Base-by-base conservation (phyloP, 1,140 invertebrate species). In the Pseudoatta argentina region DNA sequence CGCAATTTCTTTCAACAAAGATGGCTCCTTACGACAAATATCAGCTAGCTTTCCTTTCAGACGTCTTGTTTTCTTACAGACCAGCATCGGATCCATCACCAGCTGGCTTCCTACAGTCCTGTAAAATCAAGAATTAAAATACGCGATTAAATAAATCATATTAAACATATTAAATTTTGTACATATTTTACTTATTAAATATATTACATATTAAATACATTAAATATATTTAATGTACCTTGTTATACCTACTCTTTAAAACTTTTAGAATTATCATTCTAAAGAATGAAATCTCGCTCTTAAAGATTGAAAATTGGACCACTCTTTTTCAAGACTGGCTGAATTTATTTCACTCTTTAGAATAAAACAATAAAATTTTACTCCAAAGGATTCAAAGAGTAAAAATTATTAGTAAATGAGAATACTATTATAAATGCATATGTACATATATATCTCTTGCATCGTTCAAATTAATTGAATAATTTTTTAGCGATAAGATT, bases 61-160 rank as follows among this genome's bases (percentile, higher is more conserved):
- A 88, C 97, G 96, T 18, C 97, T 96, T 64, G 97, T 97, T 95
- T 98, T 98, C 89, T 97, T 97, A 95, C 98, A 99, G 87, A 98
- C 97, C 94, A 97, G 96, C 93, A 97, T 97, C 69, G 98, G 98
- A 95, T 99, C 98, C 96, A 99, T 96, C 89, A 98, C 96, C 91
- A 98, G 96, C 92, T 98, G 97, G 94, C 97, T 98, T 92, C 97
- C 97, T 92, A 97, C 96, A 92, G 97, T 97, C 97, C 97, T 98
- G 94, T 18, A 94, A 89, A 94, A 75, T 91, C 14, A n/a, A 27
- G 76, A 10, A 77, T 75, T 12, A 71, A 63, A 78, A 73, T 57
- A 72, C 7, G 8, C 12, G 8, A 3, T 34, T 30, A 71, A 86
- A 16, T 64, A 51, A 79, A 73, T 63, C 69, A 53, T 66, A 57